Evolutionary conservation across 2,113 vertebrate genomes (phyloP).

Genomic region (Corydoras sp.): DNA sequence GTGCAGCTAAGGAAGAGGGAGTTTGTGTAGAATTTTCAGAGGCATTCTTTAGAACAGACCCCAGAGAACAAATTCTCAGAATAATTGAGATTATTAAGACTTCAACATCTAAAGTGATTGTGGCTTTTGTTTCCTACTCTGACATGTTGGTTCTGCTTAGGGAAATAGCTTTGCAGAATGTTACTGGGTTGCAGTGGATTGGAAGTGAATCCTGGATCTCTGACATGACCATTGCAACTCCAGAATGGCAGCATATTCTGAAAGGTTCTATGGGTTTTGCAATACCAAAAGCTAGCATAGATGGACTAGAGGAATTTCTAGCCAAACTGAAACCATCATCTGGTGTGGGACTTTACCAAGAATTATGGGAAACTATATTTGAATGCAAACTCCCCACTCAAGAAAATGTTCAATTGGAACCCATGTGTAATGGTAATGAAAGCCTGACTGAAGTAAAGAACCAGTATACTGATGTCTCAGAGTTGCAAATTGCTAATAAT

Average conservation of each 20-base stretch:
- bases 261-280: constrained; percentile 53
- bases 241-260: constrained; percentile 45
- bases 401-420: not conserved
- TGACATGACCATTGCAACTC: constrained; percentile 44
- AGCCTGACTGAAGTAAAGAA: constrained; percentile 44
- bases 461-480: constrained; percentile 51
- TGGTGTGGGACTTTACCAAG: constrained; percentile 34
- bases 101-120: constrained; percentile 51
- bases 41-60: constrained; percentile 46
- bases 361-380: constrained; percentile 50
- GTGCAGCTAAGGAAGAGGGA: constrained; percentile 45
- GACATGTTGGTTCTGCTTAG: constrained; percentile 50
- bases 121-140: constrained; percentile 54
- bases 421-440: constrained; percentile 43
- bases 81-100: constrained; percentile 45
- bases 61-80: constrained; percentile 38
- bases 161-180: constrained; percentile 47
- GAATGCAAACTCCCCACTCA: constrained; percentile 32
- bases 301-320: constrained; percentile 45
- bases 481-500: constrained; percentile 51
- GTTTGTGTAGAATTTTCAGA: constrained; percentile 51
- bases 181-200: constrained; percentile 55
- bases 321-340: constrained; percentile 34
- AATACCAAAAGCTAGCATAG: constrained; percentile 49
- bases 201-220: constrained; percentile 58